Percentiles rank a stretch among this genome's conserved stretches.
phyloP scores from a whole-genome alignment of 2,888 invertebrate genomes.

The Idaea biselata region DNA sequence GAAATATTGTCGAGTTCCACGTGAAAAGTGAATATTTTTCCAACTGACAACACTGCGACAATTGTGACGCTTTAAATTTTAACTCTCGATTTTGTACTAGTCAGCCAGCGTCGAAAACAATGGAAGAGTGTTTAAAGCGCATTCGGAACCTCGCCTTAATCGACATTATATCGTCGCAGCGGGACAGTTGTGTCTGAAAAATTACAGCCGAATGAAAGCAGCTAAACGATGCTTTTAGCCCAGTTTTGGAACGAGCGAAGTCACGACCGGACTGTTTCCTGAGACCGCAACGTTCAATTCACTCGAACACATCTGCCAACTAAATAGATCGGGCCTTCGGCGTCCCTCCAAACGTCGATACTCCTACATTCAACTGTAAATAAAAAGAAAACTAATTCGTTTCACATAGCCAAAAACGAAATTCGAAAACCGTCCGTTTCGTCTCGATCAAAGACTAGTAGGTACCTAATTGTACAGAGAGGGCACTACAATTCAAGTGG shows the following conservation, averaged over 20 bases:
- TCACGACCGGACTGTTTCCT: constrained; percentile 62
- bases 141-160: constrained; percentile 52
- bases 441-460: constrained; percentile 59
- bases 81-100: constrained; percentile 22
- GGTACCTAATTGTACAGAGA: constrained; percentile 56
- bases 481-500: constrained; percentile 55
- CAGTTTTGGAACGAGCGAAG: constrained; percentile 56
- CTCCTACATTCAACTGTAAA: constrained; percentile 16
- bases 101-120: constrained; percentile 23
- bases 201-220: constrained; percentile 45
- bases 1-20: constrained; percentile 50
- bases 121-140: constrained; percentile 40
- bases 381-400: constrained; percentile 31
- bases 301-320: constrained; percentile 56
- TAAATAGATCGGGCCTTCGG: constrained; percentile 48
- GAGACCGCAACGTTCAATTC: constrained; percentile 56
- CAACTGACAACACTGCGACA: constrained; percentile 36
- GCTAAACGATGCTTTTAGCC: constrained; percentile 63
- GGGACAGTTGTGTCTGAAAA: constrained; percentile 59
- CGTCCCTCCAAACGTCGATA: constrained; percentile 20
- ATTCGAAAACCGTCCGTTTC: constrained; percentile 37
- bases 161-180: constrained; percentile 36
- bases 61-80: constrained; percentile 41
- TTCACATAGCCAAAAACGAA: constrained; percentile 31
- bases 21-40: constrained; percentile 62